Evolutionary conservation across 35 echinoderm and acorn worm species (phyloP), one percentile per base, ranked within the genome.

Genomic region (Apostichopus parvimensis): DNA sequence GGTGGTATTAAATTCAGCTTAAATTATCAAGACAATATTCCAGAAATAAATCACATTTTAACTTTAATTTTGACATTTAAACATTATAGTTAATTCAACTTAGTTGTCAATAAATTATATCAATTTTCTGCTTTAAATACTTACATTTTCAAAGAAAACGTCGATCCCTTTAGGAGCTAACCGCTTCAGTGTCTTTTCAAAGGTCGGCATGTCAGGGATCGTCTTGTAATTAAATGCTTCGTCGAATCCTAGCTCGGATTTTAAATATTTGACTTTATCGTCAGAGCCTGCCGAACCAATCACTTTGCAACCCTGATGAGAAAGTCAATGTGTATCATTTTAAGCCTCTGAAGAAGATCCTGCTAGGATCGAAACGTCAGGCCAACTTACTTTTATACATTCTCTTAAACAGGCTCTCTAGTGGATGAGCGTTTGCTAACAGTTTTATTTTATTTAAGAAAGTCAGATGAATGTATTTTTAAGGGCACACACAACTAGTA

Each of bases 141-240:
- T 92, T 77, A 96, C 95, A 45, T 92, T 94, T 45, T 96, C 95
- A 86, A 94, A 96, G 85, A 94, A 96, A 5, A 86, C 82, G 52
- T 96, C 85, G 45, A 96, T 79, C 53, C 95, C 95, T 17, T 94
- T 18, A 8, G 95, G 95, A 8, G 84, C 90, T 1, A 66, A 79
- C 1, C 59, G 14, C 72, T 96, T 96, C 8, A 96, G 62, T 73
- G 83, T 94, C 8, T 79, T 70, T 70, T 92, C 93, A 9, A 84
- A 24, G 54, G 3, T 14, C 8, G 54, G 81, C 52, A 88, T 22
- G 25, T 70, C 61, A 12, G 60, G 22, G 6, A 93, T 77, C 0
- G 26, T 96, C 90, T 96, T 96, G 87, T 96, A 96, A 65, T 96
- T 96, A 59, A 96, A 88, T 15, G 93, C 95, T 53, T 90, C 95